These are phyloP conservation scores for Petrosia ficiformis DNA, from an alignment of 37 sponge, comb jelly and placozoan genomes.

Conservation along the genomic window DNA sequence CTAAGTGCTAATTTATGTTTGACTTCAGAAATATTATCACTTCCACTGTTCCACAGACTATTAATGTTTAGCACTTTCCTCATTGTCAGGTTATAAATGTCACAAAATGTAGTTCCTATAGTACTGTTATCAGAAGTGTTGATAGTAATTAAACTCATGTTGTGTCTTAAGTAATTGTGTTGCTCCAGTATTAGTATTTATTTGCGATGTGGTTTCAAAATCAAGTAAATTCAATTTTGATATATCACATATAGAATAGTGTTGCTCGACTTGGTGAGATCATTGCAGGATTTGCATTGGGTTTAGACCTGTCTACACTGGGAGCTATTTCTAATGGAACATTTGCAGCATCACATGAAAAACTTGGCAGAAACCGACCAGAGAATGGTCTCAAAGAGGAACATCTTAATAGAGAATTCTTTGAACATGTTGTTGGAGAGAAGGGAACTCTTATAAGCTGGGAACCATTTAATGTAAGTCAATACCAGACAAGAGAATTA, in stretches of 20 bases:
- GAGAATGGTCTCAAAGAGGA: slow-evolving; percentile 46
- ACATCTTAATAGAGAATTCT: slow-evolving; percentile 44
- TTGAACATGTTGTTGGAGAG: slow-evolving; percentile 30
- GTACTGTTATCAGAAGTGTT: too few relatives aligned
- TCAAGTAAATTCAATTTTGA: too few relatives aligned
- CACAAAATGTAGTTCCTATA: too few relatives aligned
- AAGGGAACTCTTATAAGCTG: slow-evolving; percentile 24
- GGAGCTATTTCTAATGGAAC: slow-evolving; percentile 73
- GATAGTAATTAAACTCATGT: too few relatives aligned
- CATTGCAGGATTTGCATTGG: slow-evolving; percentile 64
- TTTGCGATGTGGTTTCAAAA: too few relatives aligned
- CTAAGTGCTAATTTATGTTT: too few relatives aligned
- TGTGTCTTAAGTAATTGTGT: too few relatives aligned
- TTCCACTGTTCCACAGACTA: too few relatives aligned
- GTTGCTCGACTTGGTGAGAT: slow-evolving; percentile 57
- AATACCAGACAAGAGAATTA: not conserved
- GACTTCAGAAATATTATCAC: too few relatives aligned
- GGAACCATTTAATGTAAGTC: slow-evolving; percentile 37
- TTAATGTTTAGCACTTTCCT: too few relatives aligned
- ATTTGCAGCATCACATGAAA: slow-evolving; percentile 77
- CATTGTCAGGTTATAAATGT: too few relatives aligned
- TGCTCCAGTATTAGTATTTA: too few relatives aligned
- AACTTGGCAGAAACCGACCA: slow-evolving; percentile 70
- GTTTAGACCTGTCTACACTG: slow-evolving; percentile 62
- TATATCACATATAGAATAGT: slow-evolving; percentile 28